A percentile compares a stretch with the other conserved stretches of the same genome.
These are phyloP conservation scores for Bombus consobrinus DNA, from an alignment of 1,140 invertebrate species.

Conservation along the genomic window DNA sequence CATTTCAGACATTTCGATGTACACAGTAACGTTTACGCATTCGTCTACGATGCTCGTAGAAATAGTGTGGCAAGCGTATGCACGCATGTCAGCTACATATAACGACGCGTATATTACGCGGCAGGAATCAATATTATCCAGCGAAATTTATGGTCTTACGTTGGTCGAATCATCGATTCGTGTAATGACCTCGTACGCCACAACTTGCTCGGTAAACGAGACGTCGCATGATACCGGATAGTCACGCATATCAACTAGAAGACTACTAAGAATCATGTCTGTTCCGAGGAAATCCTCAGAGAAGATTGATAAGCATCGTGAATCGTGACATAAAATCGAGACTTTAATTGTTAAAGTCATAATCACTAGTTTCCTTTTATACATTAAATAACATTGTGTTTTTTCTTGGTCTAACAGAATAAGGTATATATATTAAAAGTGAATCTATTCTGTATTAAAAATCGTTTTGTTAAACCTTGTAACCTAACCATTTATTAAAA, in stretches of 20 bases:
- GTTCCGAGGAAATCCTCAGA: neutral
- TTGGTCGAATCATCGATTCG: conserved; percentile 75
- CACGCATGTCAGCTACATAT: neutral
- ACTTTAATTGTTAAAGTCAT: neutral
- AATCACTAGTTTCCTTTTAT: neutral
- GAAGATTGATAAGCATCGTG: neutral
- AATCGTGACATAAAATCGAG: neutral
- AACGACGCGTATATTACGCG: conserved; percentile 17
- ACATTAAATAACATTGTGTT: neutral
- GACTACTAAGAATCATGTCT: neutral
- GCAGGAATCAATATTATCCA: conserved; percentile 43
- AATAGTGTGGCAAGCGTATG: neutral
- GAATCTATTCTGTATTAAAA: no score
- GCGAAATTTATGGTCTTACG: conserved; percentile 69
- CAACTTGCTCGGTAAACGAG: conserved; percentile 32
- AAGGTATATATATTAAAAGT: no score
- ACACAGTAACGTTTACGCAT: neutral
- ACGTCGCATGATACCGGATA: conserved; percentile 11
- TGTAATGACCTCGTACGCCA: conserved; percentile 68
- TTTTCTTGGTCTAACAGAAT: neutral
- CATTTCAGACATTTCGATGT: neutral
- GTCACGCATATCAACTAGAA: conserved; percentile 22
- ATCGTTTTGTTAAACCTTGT: no score
- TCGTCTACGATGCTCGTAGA: neutral
- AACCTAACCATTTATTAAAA: no score